A percentile compares a stretch with the other conserved stretches of the same genome.
Conservation (phyloP, 1,140 invertebrate species). For the Nebria ingens region DNA sequence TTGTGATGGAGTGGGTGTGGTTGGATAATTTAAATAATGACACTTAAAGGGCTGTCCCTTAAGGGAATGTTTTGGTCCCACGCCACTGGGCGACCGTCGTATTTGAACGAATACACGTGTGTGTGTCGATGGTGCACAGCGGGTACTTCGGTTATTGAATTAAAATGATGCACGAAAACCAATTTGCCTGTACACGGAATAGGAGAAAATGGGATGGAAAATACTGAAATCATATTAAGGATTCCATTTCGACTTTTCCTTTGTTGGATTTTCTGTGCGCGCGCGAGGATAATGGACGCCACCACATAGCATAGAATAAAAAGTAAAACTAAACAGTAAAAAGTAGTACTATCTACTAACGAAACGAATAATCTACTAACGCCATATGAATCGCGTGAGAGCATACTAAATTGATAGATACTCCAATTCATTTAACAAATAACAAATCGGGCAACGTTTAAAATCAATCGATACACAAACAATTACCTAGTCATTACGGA, state of each 20-base stretch:
- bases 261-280: not conserved
- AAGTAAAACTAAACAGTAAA: not conserved
- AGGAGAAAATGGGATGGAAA: conserved; percentile 8
- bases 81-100: not conserved
- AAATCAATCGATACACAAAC: too few species aligned
- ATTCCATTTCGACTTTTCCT: conserved; percentile 8
- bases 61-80: too few species aligned
- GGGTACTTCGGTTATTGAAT: conserved; percentile 5
- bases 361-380: too few species aligned
- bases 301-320: not conserved
- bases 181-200: not conserved
- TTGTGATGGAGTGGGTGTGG: too few species aligned
- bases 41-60: too few species aligned
- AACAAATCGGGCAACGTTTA: too few species aligned
- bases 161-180: conserved; percentile 7
- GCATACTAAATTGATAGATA: too few species aligned
- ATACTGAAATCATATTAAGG: conserved; percentile 8
- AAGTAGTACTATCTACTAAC: too few species aligned
- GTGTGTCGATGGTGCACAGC: not conserved
- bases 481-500: too few species aligned
- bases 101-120: not conserved
- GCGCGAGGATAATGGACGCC: not conserved
- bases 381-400: too few species aligned
- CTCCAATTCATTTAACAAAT: too few species aligned
- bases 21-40: too few species aligned